Percentiles rank a stretch among this genome's conserved stretches.
Evolutionary conservation across 2,888 invertebrate species (phyloP).

Genomic region (Eupeodes luniger): DNA sequence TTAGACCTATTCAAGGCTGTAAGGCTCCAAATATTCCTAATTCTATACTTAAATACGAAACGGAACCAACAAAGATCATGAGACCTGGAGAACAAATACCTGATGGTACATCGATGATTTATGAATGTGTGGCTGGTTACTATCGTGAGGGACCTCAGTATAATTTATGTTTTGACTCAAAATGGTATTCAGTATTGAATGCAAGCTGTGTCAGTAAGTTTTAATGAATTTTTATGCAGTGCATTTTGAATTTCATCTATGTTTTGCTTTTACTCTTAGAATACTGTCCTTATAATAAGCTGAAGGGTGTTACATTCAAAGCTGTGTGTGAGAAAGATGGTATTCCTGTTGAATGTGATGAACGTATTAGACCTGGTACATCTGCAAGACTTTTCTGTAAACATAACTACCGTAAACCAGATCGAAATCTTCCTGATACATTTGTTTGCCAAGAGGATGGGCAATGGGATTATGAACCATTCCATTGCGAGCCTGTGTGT

Average conservation of each 20-base stretch:
- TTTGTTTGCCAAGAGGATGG: conserved; percentile 78
- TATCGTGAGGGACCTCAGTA: conserved; percentile 9
- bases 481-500: conserved; percentile 79
- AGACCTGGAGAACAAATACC: conserved; percentile 19
- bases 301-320: conserved; percentile 49
- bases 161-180: conserved; percentile 40
- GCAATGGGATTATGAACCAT: conserved; percentile 78
- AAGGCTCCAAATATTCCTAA: conserved; percentile 30
- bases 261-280: conserved; percentile 5
- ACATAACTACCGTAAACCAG: conserved; percentile 53
- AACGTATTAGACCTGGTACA: conserved; percentile 69
- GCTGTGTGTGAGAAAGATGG: conserved; percentile 55
- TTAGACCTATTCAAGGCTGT: conserved; percentile 12
- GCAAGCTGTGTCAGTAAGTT: conserved; percentile 46
- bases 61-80: background rate
- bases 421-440: background rate
- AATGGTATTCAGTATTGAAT: conserved; percentile 4
- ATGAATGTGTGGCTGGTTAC: conserved; percentile 33
- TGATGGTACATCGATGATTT: conserved; percentile 13
- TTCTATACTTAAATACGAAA: conserved; percentile 14
- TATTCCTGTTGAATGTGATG: conserved; percentile 57
- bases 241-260: background rate
- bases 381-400: conserved; percentile 68
- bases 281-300: conserved; percentile 22
- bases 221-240: no score